phyloP scores from a whole-genome alignment of 2,888 invertebrate genomes.

The Drosophila robusta region DNA sequence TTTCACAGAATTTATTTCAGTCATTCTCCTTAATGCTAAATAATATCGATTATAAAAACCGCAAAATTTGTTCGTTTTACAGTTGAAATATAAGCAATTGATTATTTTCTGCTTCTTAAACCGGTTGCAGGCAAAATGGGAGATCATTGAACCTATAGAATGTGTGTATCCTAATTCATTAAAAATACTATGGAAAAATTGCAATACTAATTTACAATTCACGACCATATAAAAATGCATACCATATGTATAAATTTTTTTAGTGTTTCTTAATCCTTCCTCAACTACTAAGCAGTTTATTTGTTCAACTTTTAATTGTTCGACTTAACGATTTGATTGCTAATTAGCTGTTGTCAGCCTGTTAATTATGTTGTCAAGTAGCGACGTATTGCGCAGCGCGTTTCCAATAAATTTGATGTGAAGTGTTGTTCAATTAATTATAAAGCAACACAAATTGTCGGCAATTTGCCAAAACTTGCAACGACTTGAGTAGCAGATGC shows the following conservation, averaged over 20 bases:
- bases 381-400: slow-evolving; percentile 21
- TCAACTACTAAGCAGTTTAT: not conserved
- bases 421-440: slow-evolving; percentile 66
- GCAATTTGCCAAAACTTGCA: slow-evolving; percentile 38
- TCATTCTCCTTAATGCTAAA: not conserved
- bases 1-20: not conserved
- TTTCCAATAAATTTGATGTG: slow-evolving; percentile 48
- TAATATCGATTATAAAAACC: slow-evolving; percentile 1
- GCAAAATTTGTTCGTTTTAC: not conserved
- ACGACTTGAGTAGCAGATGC: slow-evolving; percentile 14
- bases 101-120: slow-evolving; percentile 28
- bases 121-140: slow-evolving; percentile 9
- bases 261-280: not conserved
- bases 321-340: slow-evolving; percentile 27
- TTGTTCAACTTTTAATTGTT: not conserved
- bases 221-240: not conserved
- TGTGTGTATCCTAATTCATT: not conserved
- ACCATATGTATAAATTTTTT: not conserved
- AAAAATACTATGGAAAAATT: too few relatives aligned
- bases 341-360: slow-evolving; percentile 58
- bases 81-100: slow-evolving; percentile 5
- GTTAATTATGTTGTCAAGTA: slow-evolving; percentile 46
- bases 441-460: slow-evolving; percentile 31
- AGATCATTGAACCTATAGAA: slow-evolving; percentile 21
- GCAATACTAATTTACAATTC: too few relatives aligned